Conservation (phyloP, 2,888 invertebrate species). For the Smittia aterrima region DNA sequence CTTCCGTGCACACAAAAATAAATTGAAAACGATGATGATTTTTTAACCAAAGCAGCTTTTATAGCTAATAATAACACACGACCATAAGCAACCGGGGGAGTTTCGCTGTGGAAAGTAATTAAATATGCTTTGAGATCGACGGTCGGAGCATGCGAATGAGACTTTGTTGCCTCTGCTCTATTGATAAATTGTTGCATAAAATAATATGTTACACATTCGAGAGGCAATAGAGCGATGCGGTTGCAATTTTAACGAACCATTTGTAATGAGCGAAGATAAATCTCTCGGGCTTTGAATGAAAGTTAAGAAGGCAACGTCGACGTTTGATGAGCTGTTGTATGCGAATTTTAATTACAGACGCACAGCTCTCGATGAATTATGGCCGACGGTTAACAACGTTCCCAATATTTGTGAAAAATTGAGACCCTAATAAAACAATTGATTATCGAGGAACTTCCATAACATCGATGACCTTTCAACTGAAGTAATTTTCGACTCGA, state of each 20-base stretch:
- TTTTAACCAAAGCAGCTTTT: constrained; percentile 23
- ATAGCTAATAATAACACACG: constrained; percentile 19
- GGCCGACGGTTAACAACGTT: not conserved
- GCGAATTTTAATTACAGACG: constrained; percentile 23
- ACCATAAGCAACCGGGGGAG: not conserved
- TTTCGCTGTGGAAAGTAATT: constrained; percentile 24
- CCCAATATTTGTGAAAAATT: not conserved
- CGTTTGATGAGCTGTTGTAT: constrained; percentile 16
- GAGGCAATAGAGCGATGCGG: not conserved
- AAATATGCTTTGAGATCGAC: constrained; percentile 9
- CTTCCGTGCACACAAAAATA: constrained; percentile 29
- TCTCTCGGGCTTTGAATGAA: not conserved
- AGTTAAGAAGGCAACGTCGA: not conserved
- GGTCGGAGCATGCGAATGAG: not conserved
- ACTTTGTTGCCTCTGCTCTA: not conserved
- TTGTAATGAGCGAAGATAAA: constrained; percentile 22
- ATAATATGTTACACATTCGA: constrained; percentile 17
- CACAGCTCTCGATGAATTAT: constrained; percentile 1
- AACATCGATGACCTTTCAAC: not conserved
- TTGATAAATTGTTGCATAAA: constrained; percentile 29
- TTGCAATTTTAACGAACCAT: constrained; percentile 10
- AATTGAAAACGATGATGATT: constrained; percentile 39
- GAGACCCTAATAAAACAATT: constrained; percentile 6
- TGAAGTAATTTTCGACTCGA: not conserved
- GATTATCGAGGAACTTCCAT: not conserved